Conservation (phyloP, 2,888 invertebrate species). For the Seira sanloemensis region DNA sequence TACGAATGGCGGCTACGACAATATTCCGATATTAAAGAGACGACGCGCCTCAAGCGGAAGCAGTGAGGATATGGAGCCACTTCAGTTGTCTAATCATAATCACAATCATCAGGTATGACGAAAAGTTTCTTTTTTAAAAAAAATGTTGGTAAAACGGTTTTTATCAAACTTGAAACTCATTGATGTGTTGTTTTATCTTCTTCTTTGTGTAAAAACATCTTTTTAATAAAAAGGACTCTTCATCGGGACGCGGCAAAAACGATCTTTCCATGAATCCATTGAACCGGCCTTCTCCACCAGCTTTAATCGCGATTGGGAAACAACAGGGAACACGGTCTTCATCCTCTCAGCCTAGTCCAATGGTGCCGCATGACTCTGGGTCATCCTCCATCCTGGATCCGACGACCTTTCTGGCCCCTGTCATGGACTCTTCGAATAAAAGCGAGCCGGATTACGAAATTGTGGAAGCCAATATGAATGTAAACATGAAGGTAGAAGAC, state of each 20-base stretch:
- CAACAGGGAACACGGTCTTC: constrained; percentile 60
- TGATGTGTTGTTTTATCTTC: not conserved
- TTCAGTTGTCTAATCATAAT: constrained; percentile 57
- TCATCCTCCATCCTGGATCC: constrained; percentile 59
- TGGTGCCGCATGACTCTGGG: constrained; percentile 69
- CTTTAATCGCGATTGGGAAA: constrained; percentile 67
- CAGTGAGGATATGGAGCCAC: constrained; percentile 70
- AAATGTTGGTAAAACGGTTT: not conserved
- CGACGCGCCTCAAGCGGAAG: constrained; percentile 71
- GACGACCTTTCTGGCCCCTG: constrained; percentile 70
- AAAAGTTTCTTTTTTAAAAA: not conserved
- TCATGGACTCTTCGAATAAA: constrained; percentile 67
- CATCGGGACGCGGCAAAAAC: constrained; percentile 50
- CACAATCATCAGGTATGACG: constrained; percentile 69
- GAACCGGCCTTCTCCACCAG: constrained; percentile 73
- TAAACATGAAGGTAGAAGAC: constrained; percentile 72
- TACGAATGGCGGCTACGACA: constrained; percentile 55
- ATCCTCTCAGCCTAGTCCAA: constrained; percentile 70
- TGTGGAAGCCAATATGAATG: constrained; percentile 68
- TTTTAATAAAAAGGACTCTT: constrained; percentile 31
- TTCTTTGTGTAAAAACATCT: not conserved
- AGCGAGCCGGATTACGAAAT: constrained; percentile 71
- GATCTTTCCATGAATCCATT: constrained; percentile 46
- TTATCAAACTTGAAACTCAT: not conserved
- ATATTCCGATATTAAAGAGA: constrained; percentile 65